Base-by-base conservation (phyloP, 1,140 invertebrate species). In the Apolygus lucorum region DNA sequence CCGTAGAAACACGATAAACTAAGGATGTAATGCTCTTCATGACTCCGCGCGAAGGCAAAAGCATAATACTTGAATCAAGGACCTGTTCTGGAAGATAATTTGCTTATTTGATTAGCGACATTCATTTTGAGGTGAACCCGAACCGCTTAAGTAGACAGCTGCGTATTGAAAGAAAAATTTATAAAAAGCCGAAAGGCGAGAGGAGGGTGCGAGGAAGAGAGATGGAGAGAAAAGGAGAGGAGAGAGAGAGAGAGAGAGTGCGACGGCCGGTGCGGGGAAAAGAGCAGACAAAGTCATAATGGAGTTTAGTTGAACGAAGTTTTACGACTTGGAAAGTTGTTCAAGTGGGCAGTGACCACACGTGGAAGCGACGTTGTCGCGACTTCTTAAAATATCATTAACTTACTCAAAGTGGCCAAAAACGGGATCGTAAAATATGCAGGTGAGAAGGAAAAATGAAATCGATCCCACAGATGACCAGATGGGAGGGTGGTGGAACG, bases 381-480 rank as follows among this genome's bases (percentile, higher is more conserved):
- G 34, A 49, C 34, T 49, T 49, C 17, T 49, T 49, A 49, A 49
- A 49, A 49, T 49, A 49, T 49, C 34, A 49, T 49, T 49, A 49
- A 49, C 34, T 49, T 49, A 49, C 8, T 8, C 34, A 49, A 49
- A 49, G 34, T 49, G 34, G 34, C 17, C 34, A 49, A 49, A 49
- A 49, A 49, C 8, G 8, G 34, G 34, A 49, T 49, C 34, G 34
- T 49, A 49, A 49, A 49, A 17, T 49, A 17, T 17, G 34, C 34
- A 49, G 34, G 34, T 49, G 34, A 49, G 34, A 49, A 49, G 34
- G 34, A 49, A 49, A 49, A 49, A 49, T 49, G 34, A 49, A 49
- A 17, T 49, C 8, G 34, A 49, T 49, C 17, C 34, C 34, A 11
- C 17, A 49, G 34, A n/a, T n/a, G n/a, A n/a, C n/a, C n/a, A n/a